Evolutionary conservation across 2,797 vertebrate genomes (phyloP).

Genomic region (Aratinga solstitialis): DNA sequence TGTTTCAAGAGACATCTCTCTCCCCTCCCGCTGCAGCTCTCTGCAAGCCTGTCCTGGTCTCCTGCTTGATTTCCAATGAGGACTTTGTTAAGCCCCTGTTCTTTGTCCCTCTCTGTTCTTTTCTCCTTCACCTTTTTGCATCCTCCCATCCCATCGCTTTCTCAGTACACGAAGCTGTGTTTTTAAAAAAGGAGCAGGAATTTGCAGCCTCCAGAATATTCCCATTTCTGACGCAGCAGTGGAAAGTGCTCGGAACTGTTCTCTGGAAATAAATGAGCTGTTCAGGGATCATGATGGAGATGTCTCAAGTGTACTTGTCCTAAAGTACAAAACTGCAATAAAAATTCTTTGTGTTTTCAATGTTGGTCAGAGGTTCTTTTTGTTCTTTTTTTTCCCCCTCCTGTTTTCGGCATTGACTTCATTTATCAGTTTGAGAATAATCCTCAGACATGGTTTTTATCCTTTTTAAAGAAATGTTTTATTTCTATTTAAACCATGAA

Average conservation of each 20-base stretch:
- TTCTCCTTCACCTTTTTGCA: neutral
- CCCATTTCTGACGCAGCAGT: neutral
- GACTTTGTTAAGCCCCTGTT: neutral
- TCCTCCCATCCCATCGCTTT: neutral
- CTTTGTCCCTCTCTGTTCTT: neutral
- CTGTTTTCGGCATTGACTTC: neutral
- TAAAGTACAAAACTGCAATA: slow-evolving; percentile 14
- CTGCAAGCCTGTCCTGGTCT: neutral
- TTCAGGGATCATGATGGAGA: slow-evolving; percentile 5
- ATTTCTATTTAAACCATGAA: neutral
- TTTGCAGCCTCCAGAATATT: slow-evolving; percentile 12
- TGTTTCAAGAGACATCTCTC: neutral
- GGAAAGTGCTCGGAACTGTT: neutral
- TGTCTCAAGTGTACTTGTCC: slow-evolving; percentile 30
- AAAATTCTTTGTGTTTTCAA: slow-evolving; percentile 15
- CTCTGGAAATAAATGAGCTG: slow-evolving; percentile 26
- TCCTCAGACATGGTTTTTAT: neutral
- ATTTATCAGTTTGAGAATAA: neutral
- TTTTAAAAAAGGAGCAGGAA: neutral
- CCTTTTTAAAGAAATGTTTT: neutral
- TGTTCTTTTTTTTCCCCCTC: neutral
- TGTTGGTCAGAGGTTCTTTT: neutral
- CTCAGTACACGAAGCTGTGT: neutral
- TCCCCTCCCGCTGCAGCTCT: neutral
- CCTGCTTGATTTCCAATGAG: neutral